Evolutionary conservation across 2,797 vertebrate species (phyloP).

Genomic region (Melanogrammus aeglefinus): DNA sequence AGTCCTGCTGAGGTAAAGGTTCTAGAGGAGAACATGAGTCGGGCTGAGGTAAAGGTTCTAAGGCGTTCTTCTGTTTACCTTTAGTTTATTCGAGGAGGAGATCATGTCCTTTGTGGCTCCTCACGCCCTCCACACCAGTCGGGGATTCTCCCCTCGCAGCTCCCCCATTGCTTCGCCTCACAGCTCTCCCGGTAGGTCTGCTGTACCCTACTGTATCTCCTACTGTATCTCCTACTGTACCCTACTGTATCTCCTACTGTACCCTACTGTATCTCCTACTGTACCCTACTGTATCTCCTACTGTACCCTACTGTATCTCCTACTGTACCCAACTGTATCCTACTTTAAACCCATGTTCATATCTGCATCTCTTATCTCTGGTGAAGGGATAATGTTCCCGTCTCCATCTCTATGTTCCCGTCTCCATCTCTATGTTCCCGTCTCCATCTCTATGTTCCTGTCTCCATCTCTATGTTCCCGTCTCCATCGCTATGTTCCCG

Average conservation of each 20-base stretch:
- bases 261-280: neutral
- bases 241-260: no score
- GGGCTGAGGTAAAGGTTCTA: slow-evolving; percentile 81
- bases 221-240: no score
- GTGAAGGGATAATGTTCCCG: no score
- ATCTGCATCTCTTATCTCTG: no score
- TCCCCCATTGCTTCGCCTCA: slow-evolving; percentile 95
- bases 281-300: no score
- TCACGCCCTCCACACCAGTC: slow-evolving; percentile 85
- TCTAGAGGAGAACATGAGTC: slow-evolving; percentile 40
- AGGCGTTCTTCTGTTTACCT: slow-evolving; percentile 21
- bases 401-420: no score
- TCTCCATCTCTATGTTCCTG: no score
- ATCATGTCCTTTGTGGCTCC: slow-evolving; percentile 92
- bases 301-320: no score
- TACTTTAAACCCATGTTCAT: no score
- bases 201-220: neutral
- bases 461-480: no score
- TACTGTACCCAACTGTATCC: no score
- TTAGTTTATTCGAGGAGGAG: slow-evolving; percentile 95
- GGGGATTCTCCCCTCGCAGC: slow-evolving; percentile 93
- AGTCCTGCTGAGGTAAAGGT: neutral
- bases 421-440: neutral
- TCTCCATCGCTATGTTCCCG: no score
- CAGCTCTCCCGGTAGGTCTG: slow-evolving; percentile 87